phyloP scores from a whole-genome alignment of 2,888 invertebrate genomes.

The Ormyrus nitidulus region DNA sequence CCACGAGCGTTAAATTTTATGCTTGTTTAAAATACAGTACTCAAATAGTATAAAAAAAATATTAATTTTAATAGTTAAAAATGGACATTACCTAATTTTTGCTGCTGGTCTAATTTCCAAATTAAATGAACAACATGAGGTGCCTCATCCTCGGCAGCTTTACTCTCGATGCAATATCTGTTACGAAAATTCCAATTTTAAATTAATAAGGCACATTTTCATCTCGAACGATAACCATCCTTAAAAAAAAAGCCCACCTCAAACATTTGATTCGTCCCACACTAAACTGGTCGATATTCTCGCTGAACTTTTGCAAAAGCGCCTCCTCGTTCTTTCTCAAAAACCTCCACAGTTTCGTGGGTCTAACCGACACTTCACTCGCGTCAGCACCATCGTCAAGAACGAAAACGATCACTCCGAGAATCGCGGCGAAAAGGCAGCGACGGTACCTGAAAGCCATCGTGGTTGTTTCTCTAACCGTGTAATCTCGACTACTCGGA shows the following conservation, averaged over 20 bases:
- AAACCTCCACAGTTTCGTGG: constrained; percentile 47
- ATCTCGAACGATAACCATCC: background rate
- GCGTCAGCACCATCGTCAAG: constrained; percentile 9
- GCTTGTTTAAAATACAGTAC: too few relatives aligned
- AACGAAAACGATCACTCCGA: constrained; percentile 6
- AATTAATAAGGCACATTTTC: background rate
- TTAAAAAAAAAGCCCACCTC: constrained; percentile 29
- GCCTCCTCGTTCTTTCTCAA: constrained; percentile 27
- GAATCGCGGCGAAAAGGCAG: background rate
- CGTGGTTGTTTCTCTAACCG: background rate
- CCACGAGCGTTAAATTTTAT: too few relatives aligned
- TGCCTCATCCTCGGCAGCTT: background rate
- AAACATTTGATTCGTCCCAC: constrained; percentile 45
- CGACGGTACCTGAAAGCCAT: constrained; percentile 3
- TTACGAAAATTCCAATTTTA: background rate
- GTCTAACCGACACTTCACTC: constrained; percentile 7
- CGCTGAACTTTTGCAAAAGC: constrained; percentile 21
- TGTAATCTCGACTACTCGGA: constrained; percentile 30
- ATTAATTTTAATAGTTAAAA: background rate
- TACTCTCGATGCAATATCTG: constrained; percentile 50
- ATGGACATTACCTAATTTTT: constrained; percentile 36
- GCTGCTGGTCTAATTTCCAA: constrained; percentile 43
- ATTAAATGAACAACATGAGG: constrained; percentile 37
- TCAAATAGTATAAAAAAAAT: background rate
- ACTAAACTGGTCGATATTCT: constrained; percentile 37